Evolutionary conservation across 2,888 invertebrate genomes (phyloP).

Genomic region (Cremastinae sp.): DNA sequence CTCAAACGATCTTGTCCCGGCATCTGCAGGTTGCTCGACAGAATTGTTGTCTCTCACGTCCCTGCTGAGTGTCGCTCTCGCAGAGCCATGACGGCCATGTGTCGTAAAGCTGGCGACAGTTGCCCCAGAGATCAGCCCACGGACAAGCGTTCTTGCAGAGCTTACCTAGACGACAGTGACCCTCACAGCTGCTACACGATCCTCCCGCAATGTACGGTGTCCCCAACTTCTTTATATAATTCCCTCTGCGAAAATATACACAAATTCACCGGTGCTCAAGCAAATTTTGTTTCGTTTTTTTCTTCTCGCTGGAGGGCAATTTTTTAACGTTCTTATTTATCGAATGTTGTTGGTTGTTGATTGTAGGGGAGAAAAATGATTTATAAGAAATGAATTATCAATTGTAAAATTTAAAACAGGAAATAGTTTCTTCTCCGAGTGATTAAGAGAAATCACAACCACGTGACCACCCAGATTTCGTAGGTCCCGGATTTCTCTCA

Average conservation of each 20-base stretch:
- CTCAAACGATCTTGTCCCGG: conserved; percentile 81
- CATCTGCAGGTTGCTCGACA: conserved; percentile 90
- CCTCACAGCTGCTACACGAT: conserved; percentile 85
- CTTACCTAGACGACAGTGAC: conserved; percentile 83
- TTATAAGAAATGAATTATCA: too few species aligned
- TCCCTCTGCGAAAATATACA: conserved; percentile 83
- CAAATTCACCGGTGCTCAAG: conserved; percentile 1
- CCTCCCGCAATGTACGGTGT: conserved; percentile 86
- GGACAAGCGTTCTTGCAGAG: conserved; percentile 89
- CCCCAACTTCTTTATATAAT: conserved; percentile 83
- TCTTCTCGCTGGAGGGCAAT: too few species aligned
- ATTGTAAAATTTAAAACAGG: too few species aligned
- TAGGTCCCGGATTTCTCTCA: too few species aligned
- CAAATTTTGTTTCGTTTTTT: too few species aligned
- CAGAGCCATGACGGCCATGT: conserved; percentile 85
- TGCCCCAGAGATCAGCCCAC: conserved; percentile 86
- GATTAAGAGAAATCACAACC: too few species aligned
- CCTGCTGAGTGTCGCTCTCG: conserved; percentile 81
- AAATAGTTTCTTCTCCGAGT: too few species aligned
- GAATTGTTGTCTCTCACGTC: conserved; percentile 81
- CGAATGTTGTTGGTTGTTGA: too few species aligned
- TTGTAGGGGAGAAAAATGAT: too few species aligned
- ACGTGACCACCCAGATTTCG: too few species aligned
- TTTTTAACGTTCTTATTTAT: too few species aligned
- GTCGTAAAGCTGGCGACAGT: conserved; percentile 85